Evolutionary conservation across 2,113 vertebrate genomes (phyloP), one percentile per base, ranked within the genome.

Genomic region (Archilochus colubris): DNA sequence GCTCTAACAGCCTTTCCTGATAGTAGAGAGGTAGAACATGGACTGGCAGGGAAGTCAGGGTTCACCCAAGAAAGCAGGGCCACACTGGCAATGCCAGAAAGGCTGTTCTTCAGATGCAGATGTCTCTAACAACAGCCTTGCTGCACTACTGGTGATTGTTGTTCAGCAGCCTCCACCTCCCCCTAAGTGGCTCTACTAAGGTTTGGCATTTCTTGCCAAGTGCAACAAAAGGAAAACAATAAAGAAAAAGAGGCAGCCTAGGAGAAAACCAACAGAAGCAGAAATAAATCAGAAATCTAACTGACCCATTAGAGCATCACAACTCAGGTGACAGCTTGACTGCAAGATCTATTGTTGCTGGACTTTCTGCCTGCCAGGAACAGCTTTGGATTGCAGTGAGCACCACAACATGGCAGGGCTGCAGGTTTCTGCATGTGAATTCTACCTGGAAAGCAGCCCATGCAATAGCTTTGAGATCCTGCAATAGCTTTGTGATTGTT

Each of bases 381-480:
- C 57, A 70, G 76, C 77, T 90, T 54, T 73, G 80, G 86, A 76
- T 61, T 59, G 74, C 89, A 86, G 78, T 50, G 30, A 55, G 19
- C 48, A 89, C 78, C 70, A 67, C 68, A 79, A 51, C 88, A 83
- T 1, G 40, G 90, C 79, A 78, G 43, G 57, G 72, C 91, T 83
- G 93, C 89, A 88, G 83, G 94, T 88, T 88, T 57, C 69, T 81
- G 94, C 96, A 75, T 61, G 93, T 12, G 82, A 91, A 88, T 94
- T 86, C 91, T 76, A 94, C 88, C 92, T 81, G 91, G 93, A 91
- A 90, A 83, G 73, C 73, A 63, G 93, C 92, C 94, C 17, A 4
- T 27, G 68, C 57, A 55, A n/a, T 3, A 54, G 73, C 82, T 85
- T 61, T 87, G 78, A 58, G 89, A 94, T 88, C 21, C 4, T 27